A percentile compares a stretch with the other conserved stretches of the same genome.
These are phyloP conservation scores for Herpetotheres cachinnans DNA, from an alignment of 2,113 vertebrate genomes.

Conservation along the genomic window DNA sequence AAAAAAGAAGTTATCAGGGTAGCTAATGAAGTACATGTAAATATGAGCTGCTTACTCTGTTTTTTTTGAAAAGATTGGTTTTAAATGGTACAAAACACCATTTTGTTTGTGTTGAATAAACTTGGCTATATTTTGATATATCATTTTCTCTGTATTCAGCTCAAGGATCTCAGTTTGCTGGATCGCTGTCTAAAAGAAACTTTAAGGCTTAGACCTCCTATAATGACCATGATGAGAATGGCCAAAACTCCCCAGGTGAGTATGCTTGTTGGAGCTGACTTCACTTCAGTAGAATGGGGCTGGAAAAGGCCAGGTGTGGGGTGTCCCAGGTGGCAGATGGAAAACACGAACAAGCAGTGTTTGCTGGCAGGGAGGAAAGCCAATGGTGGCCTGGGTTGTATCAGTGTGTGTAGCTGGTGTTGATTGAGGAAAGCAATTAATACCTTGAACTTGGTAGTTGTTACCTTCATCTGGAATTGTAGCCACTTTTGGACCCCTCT, in stretches of 20 bases:
- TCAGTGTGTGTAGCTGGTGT: rapidly evolving
- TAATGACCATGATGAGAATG: conserved; percentile 99
- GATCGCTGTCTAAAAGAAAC: conserved; percentile 96
- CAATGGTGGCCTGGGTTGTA: neutral
- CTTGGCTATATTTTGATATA: neutral
- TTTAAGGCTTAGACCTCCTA: conserved; percentile 90
- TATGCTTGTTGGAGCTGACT: neutral
- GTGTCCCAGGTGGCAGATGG: rapidly evolving
- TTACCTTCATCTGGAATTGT: neutral
- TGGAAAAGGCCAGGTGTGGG: neutral
- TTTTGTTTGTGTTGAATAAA: neutral
- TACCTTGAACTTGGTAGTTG: neutral
- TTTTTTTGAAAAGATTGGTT: neutral
- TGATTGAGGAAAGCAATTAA: neutral
- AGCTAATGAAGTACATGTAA: neutral
- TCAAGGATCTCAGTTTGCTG: conserved; percentile 89
- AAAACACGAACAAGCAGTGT: neutral
- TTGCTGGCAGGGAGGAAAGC: neutral
- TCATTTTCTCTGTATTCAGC: conserved; percentile 55
- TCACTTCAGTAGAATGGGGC: neutral
- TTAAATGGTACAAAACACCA: neutral
- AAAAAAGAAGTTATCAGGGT: neutral
- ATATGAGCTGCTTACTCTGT: neutral
- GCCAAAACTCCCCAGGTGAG: conserved; percentile 87
- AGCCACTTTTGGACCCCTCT: neutral